Evolutionary conservation across 2,888 invertebrate genomes (phyloP), one percentile per base, ranked within the genome.

Genomic region (Amiota communis): DNA sequence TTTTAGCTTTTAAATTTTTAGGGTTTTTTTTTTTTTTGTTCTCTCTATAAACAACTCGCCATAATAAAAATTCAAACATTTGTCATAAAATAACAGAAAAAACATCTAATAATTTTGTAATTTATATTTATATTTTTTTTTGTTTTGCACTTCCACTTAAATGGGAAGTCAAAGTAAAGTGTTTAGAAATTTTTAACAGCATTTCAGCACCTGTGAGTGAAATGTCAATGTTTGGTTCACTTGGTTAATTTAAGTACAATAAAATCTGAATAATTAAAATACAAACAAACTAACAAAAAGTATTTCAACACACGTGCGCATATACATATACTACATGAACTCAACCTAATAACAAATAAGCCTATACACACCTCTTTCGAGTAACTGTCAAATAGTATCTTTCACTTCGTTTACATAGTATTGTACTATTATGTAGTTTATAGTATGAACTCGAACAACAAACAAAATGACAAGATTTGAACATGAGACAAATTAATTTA

Each of bases 321-420:
- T 3, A 23, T 2, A 23, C 23, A 23, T 3, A 23, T 3, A 23
- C 3, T 3, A 36, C 8, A 36, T 36, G 36, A 23, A 23, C 23
- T 1, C 36, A 36, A 36, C 6, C 6, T 36, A 36, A 68, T 49
- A 64, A 70, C 12, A 17, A 20, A 59, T 20, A 12, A 59, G 59
- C 17, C 59, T 20, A 59, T 63, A 48, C 75, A 83, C 87, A 86
- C 85, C 85, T 82, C 81, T 85, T 85, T 86, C 84, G 76, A 81
- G 87, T 85, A 86, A 80, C 87, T 85, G 85, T 85, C 85, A 86
- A 80, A 74, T 57, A 75, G 36, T 36, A 2, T 36, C 36, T 36
- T 36, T 36, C 36, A 36, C 36, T 36, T 36, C 36, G 6, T 36
- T 36, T 36, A 2, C 70, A 23, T 70, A 51, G 17, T n/a, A n/a